Percentiles rank a stretch among this genome's conserved stretches.
phyloP scores from a whole-genome alignment of 2,113 vertebrate species.

The Sinocyclocheilus anophthalmus region DNA sequence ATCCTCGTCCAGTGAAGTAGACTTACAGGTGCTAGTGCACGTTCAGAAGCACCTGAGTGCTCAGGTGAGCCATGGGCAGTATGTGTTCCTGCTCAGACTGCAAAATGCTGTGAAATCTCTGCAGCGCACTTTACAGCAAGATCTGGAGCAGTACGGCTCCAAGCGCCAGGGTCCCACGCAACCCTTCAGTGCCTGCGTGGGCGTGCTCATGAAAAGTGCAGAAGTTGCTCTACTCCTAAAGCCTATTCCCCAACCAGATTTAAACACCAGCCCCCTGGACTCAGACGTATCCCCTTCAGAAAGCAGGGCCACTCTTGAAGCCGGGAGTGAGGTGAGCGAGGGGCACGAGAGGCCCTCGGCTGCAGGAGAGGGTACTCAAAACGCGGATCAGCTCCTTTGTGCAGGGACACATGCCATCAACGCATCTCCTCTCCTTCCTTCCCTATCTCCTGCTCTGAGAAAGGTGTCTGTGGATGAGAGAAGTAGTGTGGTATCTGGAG shows the following conservation, averaged over 20 bases:
- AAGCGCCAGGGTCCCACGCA: conserved; percentile 73
- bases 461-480: conserved; percentile 67
- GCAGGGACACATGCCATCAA: conserved; percentile 71
- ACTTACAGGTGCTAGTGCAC: conserved; percentile 87
- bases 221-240: conserved; percentile 91
- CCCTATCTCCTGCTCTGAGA: conserved; percentile 60
- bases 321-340: conserved; percentile 57
- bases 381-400: conserved; percentile 82
- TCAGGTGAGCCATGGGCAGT: conserved; percentile 95
- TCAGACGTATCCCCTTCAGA: conserved; percentile 82
- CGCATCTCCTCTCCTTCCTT: conserved; percentile 74
- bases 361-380: conserved; percentile 27
- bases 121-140: conserved; percentile 87
- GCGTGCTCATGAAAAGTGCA: conserved; percentile 87
- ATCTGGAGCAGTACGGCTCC: conserved; percentile 84
- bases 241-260: conserved; percentile 78
- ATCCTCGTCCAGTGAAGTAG: conserved; percentile 73
- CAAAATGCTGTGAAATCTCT: conserved; percentile 89
- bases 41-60: conserved; percentile 88
- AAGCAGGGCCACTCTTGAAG: conserved; percentile 76
- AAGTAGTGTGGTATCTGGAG: conserved; percentile 51
- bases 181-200: conserved; percentile 82
- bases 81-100: conserved; percentile 87
- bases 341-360: conserved; percentile 21
- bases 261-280: conserved; percentile 72